phyloP scores from a whole-genome alignment of 2,888 invertebrate species.

The Rambutsinella grinnellia region DNA sequence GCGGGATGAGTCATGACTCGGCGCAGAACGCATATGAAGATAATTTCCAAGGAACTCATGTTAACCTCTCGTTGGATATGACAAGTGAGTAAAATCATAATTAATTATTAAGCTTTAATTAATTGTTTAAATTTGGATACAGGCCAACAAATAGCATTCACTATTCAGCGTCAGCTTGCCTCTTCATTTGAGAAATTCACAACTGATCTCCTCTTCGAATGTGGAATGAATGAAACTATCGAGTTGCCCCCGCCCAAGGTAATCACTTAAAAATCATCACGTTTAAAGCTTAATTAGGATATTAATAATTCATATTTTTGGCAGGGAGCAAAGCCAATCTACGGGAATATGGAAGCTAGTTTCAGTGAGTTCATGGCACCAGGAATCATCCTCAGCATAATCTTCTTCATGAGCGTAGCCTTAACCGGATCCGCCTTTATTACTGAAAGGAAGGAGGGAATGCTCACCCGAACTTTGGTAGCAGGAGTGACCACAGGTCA shows the following conservation, averaged over 20 bases:
- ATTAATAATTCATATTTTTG: neutral
- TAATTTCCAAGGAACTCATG: slow-evolving; percentile 87
- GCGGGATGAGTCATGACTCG: slow-evolving; percentile 81
- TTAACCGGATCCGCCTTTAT: slow-evolving; percentile 92
- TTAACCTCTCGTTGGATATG: slow-evolving; percentile 92
- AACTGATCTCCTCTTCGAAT: slow-evolving; percentile 77
- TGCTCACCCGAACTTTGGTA: slow-evolving; percentile 93
- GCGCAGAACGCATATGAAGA: slow-evolving; percentile 79
- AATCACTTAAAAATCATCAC: neutral
- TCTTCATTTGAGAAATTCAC: slow-evolving; percentile 90
- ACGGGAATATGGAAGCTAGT: slow-evolving; percentile 88
- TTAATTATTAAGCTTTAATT: neutral
- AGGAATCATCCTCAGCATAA: slow-evolving; percentile 92
- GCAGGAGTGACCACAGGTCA: slow-evolving; percentile 93
- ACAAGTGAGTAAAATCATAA: slow-evolving; percentile 76
- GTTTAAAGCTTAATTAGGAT: too few species aligned
- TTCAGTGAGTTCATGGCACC: slow-evolving; percentile 98
- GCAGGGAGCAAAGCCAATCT: slow-evolving; percentile 88
- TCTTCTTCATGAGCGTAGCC: slow-evolving; percentile 96
- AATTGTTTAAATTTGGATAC: slow-evolving; percentile 66
- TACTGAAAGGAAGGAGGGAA: slow-evolving; percentile 90
- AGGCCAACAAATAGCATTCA: slow-evolving; percentile 95
- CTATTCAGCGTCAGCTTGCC: slow-evolving; percentile 88
- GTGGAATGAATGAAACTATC: slow-evolving; percentile 70
- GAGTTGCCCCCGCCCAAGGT: slow-evolving; percentile 85